A percentile compares a stretch with the other conserved stretches of the same genome.
Evolutionary conservation across 2,888 invertebrate species (phyloP).

Genomic region (Melanargia galathea): DNA sequence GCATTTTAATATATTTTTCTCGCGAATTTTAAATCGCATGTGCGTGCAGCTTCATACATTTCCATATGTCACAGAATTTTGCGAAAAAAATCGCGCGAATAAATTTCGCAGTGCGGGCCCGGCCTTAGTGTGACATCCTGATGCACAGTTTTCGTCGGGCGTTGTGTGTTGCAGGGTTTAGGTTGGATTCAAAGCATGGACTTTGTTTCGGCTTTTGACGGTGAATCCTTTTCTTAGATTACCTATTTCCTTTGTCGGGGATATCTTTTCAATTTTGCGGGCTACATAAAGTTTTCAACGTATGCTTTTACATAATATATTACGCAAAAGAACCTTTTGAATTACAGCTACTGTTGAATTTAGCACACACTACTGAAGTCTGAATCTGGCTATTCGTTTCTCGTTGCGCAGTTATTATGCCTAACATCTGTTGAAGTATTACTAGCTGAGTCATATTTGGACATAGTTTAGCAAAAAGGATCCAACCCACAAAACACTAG

Average conservation of each 20-base stretch:
- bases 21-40: too few species aligned
- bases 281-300: constrained; percentile 27
- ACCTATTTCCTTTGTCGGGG: constrained; percentile 30
- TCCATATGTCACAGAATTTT: too few species aligned
- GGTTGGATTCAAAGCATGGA: constrained; percentile 19
- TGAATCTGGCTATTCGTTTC: constrained; percentile 1
- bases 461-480: too few species aligned
- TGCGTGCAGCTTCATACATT: too few species aligned
- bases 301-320: constrained; percentile 17
- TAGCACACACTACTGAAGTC: constrained; percentile 1
- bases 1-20: too few species aligned
- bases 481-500: too few species aligned
- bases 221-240: constrained; percentile 34
- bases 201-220: constrained; percentile 33
- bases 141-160: too few species aligned
- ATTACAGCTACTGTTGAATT: constrained; percentile 8
- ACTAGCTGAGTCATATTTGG: neutral
- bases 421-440: neutral
- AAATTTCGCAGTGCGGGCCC: too few species aligned
- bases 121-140: too few species aligned
- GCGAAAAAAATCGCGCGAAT: too few species aligned
- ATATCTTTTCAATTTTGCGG: constrained; percentile 26
- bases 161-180: too few species aligned
- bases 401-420: neutral
- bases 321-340: constrained; percentile 13